phyloP scores from a whole-genome alignment of 2,888 invertebrate genomes.

The Euclidia mi region DNA sequence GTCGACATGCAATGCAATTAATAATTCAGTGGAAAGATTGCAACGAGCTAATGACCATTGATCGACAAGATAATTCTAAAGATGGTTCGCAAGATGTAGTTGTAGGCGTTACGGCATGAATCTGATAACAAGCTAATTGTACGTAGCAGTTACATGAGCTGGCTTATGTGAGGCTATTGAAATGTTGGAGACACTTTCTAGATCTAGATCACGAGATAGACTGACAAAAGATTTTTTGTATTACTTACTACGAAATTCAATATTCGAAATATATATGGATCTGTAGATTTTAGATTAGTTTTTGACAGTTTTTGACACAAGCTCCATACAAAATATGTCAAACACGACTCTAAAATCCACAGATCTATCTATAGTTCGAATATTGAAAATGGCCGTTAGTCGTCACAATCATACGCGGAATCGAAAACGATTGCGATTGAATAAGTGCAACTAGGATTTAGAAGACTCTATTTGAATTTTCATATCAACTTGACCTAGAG shows the following conservation, averaged over 20 bases:
- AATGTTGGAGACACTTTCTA: slow-evolving; percentile 50
- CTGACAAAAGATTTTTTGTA: slow-evolving; percentile 42
- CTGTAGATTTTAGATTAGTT: no score
- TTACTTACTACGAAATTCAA: slow-evolving; percentile 18
- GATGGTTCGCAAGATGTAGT: slow-evolving; percentile 31
- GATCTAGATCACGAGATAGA: slow-evolving; percentile 47
- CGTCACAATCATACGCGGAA: no score
- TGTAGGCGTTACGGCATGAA: slow-evolving; percentile 25
- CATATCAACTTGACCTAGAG: slow-evolving; percentile 3
- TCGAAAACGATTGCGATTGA: no score
- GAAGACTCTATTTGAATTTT: no score
- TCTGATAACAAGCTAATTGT: slow-evolving; percentile 27
- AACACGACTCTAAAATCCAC: no score
- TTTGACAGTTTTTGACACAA: no score
- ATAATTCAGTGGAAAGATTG: slow-evolving; percentile 25
- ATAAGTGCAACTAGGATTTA: no score
- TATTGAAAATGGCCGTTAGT: no score
- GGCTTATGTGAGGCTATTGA: slow-evolving; percentile 33
- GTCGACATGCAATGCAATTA: slow-evolving; percentile 28
- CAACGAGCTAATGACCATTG: slow-evolving; percentile 28
- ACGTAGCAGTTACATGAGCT: slow-evolving; percentile 26
- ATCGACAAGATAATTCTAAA: slow-evolving; percentile 30
- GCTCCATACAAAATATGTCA: no score
- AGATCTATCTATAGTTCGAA: no score
- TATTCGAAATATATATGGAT: no score